These are phyloP conservation scores for Nycteola revayana DNA, from an alignment of 2,888 invertebrate species.

Conservation along the genomic window DNA sequence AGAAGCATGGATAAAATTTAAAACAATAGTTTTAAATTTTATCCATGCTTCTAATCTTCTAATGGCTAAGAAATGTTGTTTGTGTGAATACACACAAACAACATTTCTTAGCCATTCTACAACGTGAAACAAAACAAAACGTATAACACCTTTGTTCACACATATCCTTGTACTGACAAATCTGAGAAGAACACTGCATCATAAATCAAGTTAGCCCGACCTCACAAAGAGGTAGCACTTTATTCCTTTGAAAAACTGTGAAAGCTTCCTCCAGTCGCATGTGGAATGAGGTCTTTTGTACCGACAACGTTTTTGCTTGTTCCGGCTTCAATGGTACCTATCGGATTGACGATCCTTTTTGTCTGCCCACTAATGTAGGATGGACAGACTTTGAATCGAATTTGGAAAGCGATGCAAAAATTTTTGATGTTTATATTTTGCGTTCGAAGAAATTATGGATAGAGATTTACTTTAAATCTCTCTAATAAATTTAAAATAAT, in stretches of 20 bases:
- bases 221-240: constrained; percentile 45
- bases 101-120: too few relatives aligned
- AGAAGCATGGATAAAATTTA: too few relatives aligned
- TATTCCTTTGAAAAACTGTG: constrained; percentile 60
- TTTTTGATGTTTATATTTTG: too few relatives aligned
- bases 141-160: constrained; percentile 9
- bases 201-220: constrained; percentile 59
- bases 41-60: too few relatives aligned
- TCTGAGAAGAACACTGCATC: constrained; percentile 51
- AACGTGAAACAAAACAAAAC: too few relatives aligned
- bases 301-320: constrained; percentile 44
- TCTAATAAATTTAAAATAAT: too few relatives aligned
- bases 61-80: too few relatives aligned
- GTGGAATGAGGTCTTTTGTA: constrained; percentile 53
- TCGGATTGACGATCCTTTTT: constrained; percentile 25
- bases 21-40: too few relatives aligned
- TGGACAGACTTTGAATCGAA: constrained; percentile 5
- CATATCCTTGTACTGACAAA: constrained; percentile 39
- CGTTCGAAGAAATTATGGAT: too few relatives aligned
- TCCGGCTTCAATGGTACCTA: constrained; percentile 37
- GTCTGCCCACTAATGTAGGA: constrained; percentile 11
- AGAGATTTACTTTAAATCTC: too few relatives aligned
- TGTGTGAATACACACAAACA: too few relatives aligned
- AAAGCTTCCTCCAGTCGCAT: constrained; percentile 53
- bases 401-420: too few relatives aligned